phyloP scores from a whole-genome alignment of 2,888 invertebrate species.

The Agriopis leucophaearia region DNA sequence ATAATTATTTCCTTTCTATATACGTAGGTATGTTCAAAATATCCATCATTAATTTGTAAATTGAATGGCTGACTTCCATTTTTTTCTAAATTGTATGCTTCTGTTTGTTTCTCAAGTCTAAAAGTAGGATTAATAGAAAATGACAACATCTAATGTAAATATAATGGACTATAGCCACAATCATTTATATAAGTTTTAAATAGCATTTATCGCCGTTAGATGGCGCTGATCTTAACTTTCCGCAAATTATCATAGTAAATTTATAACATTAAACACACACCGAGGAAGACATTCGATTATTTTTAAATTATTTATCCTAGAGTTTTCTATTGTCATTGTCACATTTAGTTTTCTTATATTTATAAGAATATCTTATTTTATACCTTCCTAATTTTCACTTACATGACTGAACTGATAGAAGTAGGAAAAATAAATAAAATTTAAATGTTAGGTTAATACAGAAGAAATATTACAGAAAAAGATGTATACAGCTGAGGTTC shows the following conservation, averaged over 20 bases:
- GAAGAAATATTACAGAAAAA: no score
- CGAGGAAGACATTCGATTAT: conserved; percentile 11
- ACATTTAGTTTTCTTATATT: conserved; percentile 60
- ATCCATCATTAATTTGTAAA: not conserved
- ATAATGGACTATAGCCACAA: not conserved
- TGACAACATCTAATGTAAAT: no score
- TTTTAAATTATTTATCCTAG: conserved; percentile 37
- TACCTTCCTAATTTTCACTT: not conserved
- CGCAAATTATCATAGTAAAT: conserved; percentile 2
- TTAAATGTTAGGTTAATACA: not conserved
- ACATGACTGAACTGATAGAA: no score
- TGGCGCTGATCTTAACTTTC: conserved; percentile 40
- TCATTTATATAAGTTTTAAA: not conserved
- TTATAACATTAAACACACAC: conserved; percentile 18
- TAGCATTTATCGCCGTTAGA: conserved; percentile 55
- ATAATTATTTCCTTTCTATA: not conserved
- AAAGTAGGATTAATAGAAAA: no score
- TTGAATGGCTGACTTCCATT: no score
- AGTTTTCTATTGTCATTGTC: conserved; percentile 77
- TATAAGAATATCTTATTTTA: conserved; percentile 46
- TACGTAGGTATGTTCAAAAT: no score
- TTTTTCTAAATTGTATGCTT: no score
- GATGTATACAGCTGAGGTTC: no score
- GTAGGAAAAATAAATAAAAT: no score
- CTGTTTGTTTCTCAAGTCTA: no score